phyloP scores from a whole-genome alignment of 2,888 invertebrate genomes.

The Trilocha varians region DNA sequence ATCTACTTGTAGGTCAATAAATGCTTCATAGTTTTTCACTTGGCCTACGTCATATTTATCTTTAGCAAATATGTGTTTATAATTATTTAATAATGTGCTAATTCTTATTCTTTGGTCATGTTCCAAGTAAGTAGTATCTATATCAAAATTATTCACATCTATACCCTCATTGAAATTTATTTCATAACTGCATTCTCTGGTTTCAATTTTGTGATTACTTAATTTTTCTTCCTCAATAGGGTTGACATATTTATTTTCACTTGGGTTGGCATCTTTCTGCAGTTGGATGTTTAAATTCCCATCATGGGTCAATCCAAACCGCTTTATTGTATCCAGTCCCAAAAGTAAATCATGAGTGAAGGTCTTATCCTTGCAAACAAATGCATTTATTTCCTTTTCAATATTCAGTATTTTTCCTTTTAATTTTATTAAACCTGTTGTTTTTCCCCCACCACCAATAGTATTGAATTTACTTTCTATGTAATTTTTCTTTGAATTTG shows the following conservation, averaged over 20 bases:
- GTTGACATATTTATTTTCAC: constrained; percentile 2
- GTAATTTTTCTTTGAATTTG: constrained; percentile 5
- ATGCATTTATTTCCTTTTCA: constrained; percentile 9
- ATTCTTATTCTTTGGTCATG: too few relatives aligned
- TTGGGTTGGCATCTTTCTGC: constrained; percentile 4
- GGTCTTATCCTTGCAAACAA: constrained; percentile 8
- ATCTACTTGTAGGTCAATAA: too few relatives aligned
- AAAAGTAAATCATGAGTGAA: constrained; percentile 8
- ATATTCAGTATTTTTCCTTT: too few relatives aligned
- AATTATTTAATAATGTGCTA: too few relatives aligned
- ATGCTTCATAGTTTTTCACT: too few relatives aligned
- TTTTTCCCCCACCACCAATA: constrained; percentile 7
- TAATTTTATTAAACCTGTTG: constrained; percentile 6
- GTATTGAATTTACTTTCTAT: constrained; percentile 8
- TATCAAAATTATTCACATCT: too few relatives aligned
- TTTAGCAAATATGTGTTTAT: constrained; percentile 10
- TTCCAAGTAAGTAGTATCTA: too few relatives aligned
- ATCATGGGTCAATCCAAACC: too few relatives aligned
- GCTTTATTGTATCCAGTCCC: constrained; percentile 9
- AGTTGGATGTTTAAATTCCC: constrained; percentile 9
- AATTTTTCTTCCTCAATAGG: constrained; percentile 2
- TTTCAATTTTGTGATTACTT: too few relatives aligned
- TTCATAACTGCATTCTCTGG: constrained; percentile 1
- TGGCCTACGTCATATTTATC: constrained; percentile 16
- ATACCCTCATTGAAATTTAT: neutral